phyloP scores from a whole-genome alignment of 1,140 invertebrate genomes.

The Drosophila ambigua region DNA sequence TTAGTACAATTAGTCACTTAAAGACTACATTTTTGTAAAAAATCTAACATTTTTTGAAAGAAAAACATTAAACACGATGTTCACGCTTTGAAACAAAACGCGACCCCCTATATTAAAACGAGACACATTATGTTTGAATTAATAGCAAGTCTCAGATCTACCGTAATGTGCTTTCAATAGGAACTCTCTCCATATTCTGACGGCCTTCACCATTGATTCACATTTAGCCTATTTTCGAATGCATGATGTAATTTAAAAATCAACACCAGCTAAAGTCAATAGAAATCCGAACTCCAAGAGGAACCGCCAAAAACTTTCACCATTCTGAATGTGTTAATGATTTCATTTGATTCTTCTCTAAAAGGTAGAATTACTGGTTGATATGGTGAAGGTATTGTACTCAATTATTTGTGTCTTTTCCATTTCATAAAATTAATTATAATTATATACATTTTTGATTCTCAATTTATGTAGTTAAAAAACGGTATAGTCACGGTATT shows the following conservation, averaged over 20 bases:
- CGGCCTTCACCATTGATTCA: constrained; percentile 42
- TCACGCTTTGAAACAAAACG: too few relatives aligned
- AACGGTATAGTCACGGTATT: too few relatives aligned
- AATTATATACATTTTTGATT: too few relatives aligned
- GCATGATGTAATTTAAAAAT: constrained; percentile 60
- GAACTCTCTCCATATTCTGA: constrained; percentile 22
- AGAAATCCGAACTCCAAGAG: constrained; percentile 36
- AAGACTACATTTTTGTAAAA: constrained; percentile 4
- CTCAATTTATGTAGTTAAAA: too few relatives aligned
- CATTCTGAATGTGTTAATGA: constrained; percentile 74
- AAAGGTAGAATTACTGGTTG: constrained; percentile 19
- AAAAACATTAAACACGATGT: too few relatives aligned
- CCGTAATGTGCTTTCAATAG: constrained; percentile 5
- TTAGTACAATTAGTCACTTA: constrained; percentile 42
- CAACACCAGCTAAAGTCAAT: constrained; percentile 50
- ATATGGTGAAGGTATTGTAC: constrained; percentile 29
- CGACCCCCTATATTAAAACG: too few relatives aligned
- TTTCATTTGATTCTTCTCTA: constrained; percentile 61
- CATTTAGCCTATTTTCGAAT: constrained; percentile 36
- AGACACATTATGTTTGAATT: too few relatives aligned
- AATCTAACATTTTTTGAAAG: too few relatives aligned
- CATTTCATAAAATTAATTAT: too few relatives aligned
- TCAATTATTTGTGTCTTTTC: constrained; percentile 33
- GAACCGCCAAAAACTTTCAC: constrained; percentile 64
- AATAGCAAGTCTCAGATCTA: too few relatives aligned